Conservation (phyloP, 2,113 vertebrate species). For the Laticauda laticaudata region DNA sequence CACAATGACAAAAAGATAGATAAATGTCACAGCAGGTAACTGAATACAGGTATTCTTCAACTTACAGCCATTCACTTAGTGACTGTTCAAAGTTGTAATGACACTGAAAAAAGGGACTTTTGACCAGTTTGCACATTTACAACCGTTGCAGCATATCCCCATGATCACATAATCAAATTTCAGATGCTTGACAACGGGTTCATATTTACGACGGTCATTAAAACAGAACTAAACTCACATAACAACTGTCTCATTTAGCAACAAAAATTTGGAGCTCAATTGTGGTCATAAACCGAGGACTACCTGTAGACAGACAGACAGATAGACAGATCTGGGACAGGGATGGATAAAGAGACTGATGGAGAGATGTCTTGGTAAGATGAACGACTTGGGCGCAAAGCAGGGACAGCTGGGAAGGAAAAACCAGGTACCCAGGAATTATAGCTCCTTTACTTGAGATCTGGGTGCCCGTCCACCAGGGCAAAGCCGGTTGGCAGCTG, state of each 20-base stretch:
- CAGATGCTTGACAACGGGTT: background rate
- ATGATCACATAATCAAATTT: background rate
- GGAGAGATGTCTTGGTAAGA: background rate
- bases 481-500: conserved; percentile 72
- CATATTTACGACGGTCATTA: background rate
- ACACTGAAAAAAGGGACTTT: too few species aligned
- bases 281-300: background rate
- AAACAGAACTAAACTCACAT: background rate
- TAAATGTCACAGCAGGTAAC: too few species aligned
- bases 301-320: background rate
- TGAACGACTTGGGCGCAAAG: background rate
- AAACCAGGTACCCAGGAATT: background rate
- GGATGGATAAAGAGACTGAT: background rate
- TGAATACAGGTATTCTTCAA: too few species aligned
- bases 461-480: conserved; percentile 76
- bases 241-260: background rate
- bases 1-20: too few species aligned
- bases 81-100: too few species aligned
- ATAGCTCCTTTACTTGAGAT: conserved; percentile 66
- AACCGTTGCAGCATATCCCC: background rate
- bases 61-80: too few species aligned
- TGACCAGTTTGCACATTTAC: background rate
- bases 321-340: background rate
- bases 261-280: background rate
- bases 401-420: background rate